These are phyloP conservation scores for Planococcus citri DNA, from an alignment of 1,140 invertebrate species.

Conservation along the genomic window DNA sequence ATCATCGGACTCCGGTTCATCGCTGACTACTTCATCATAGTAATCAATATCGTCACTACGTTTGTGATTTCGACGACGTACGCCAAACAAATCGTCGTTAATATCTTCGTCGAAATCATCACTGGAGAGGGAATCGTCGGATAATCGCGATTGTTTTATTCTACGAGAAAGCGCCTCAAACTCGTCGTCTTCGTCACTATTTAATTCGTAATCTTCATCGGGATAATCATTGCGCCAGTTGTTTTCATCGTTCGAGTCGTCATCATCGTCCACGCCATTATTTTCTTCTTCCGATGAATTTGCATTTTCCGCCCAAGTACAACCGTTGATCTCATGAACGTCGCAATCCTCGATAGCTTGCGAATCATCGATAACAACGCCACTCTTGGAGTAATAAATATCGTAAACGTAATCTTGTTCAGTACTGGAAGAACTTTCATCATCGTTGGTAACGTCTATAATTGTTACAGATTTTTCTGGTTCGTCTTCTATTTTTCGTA, in stretches of 20 bases:
- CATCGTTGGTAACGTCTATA: neutral
- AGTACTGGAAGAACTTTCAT: neutral
- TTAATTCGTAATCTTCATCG: conserved; percentile 29
- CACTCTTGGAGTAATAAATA: neutral
- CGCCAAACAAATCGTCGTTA: neutral
- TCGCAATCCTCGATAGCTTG: neutral
- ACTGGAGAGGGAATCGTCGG: neutral
- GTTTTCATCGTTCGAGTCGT: conserved; percentile 34
- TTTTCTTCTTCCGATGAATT: neutral
- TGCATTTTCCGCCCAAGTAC: neutral
- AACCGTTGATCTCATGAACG: neutral
- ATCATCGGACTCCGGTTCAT: neutral
- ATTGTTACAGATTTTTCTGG: neutral
- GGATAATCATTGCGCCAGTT: conserved; percentile 33
- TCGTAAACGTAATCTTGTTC: conserved; percentile 1
- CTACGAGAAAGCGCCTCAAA: neutral
- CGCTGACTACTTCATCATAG: conserved; percentile 8
- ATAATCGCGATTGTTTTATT: neutral
- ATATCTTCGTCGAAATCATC: conserved; percentile 9
- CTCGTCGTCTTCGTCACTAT: neutral
- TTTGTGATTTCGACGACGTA: neutral
- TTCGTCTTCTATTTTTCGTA: neutral
- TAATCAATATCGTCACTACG: neutral
- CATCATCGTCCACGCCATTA: conserved; percentile 28
- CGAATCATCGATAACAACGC: neutral